Conservation (phyloP, 2,888 invertebrate species). For the Chaetogeoica ovagalla region DNA sequence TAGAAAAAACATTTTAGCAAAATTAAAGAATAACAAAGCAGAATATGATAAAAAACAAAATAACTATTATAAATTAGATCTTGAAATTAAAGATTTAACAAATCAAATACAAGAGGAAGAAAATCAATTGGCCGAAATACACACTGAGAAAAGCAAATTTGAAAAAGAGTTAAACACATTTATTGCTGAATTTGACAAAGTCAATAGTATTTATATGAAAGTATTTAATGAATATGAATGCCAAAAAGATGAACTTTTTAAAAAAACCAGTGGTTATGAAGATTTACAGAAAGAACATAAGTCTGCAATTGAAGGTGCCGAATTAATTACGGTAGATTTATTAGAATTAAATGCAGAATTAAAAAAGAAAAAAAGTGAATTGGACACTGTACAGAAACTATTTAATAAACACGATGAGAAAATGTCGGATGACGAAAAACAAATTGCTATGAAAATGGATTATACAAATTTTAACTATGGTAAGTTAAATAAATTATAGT, state of each 20-base stretch:
- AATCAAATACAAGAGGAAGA: constrained; percentile 42
- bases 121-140: constrained; percentile 30
- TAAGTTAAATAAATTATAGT: constrained; percentile 7
- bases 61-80: constrained; percentile 44
- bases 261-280: neutral
- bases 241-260: neutral
- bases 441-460: constrained; percentile 42
- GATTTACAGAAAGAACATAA: neutral
- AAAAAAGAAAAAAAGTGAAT: neutral
- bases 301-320: neutral
- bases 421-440: constrained; percentile 17
- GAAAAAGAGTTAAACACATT: neutral
- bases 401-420: neutral
- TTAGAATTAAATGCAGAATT: neutral
- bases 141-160: neutral
- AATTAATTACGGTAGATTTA: neutral
- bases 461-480: constrained; percentile 34
- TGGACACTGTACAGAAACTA: neutral
- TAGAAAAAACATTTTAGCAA: constrained; percentile 28
- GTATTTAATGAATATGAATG: constrained; percentile 18
- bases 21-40: constrained; percentile 24
- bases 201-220: constrained; percentile 3
- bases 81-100: constrained; percentile 29
- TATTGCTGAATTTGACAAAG: neutral
- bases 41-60: constrained; percentile 35